Conservation (phyloP, 2,113 vertebrate genomes). For the Pelusios castaneus region DNA sequence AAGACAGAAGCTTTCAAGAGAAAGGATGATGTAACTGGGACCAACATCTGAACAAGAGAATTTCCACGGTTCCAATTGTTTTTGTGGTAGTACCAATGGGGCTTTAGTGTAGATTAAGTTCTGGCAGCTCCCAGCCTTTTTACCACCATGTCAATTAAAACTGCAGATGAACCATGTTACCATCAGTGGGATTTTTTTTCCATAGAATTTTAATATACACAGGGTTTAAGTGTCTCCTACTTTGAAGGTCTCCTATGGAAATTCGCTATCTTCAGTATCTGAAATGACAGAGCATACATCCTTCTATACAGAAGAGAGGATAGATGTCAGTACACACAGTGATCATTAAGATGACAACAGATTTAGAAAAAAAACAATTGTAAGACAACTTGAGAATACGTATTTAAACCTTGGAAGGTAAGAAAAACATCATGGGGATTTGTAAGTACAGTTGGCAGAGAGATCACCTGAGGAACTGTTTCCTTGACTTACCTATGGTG, state of each 20-base stretch:
- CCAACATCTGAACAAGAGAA: background rate
- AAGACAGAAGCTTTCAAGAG: background rate
- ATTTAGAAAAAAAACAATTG: background rate
- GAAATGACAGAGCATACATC: background rate
- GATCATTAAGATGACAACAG: background rate
- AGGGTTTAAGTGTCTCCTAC: background rate
- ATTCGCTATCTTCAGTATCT: background rate
- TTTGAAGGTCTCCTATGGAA: background rate
- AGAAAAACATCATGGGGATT: background rate
- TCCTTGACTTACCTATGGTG: slow-evolving; percentile 90
- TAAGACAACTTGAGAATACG: background rate
- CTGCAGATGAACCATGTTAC: background rate
- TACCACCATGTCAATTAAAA: background rate
- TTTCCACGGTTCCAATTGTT: background rate
- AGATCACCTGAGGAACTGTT: background rate
- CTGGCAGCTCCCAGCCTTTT: background rate
- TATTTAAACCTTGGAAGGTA: background rate
- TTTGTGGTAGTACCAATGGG: background rate
- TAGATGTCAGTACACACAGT: background rate
- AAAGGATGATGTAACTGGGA: rapidly evolving
- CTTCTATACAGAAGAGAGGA: background rate
- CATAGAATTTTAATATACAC: background rate
- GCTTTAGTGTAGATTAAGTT: background rate
- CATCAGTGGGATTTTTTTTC: background rate
- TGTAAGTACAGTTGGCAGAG: background rate